Evolutionary conservation across 1,140 invertebrate genomes (phyloP).

Genomic region (Drosophila micromelanica): DNA sequence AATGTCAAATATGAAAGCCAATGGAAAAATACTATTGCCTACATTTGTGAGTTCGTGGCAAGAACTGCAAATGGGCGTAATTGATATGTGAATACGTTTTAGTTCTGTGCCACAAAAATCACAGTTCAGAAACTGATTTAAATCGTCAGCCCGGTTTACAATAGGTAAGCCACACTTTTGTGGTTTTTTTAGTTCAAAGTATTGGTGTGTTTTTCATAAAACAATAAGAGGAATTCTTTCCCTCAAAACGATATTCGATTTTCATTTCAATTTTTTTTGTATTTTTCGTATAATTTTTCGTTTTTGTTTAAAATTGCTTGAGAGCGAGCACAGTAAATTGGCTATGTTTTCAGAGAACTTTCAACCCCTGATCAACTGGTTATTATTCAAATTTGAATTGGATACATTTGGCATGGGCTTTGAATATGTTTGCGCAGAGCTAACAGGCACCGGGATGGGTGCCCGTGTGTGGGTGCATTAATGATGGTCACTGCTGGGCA

Average conservation of each 20-base stretch:
- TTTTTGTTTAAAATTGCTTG: conserved; percentile 15
- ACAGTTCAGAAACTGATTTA: conserved; percentile 28
- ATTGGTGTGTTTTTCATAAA: not conserved
- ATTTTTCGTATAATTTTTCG: not conserved
- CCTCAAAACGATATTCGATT: no score
- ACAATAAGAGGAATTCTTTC: no score
- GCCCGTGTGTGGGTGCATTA: conserved; percentile 39
- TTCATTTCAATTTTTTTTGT: no score
- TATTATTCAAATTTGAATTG: conserved; percentile 65
- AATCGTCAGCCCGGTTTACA: conserved; percentile 22
- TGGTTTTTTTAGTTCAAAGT: conserved; percentile 20
- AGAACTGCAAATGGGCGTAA: conserved; percentile 31
- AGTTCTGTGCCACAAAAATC: conserved; percentile 31
- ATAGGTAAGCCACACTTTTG: conserved; percentile 22
- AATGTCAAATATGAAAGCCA: conserved; percentile 63
- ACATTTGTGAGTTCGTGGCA: conserved; percentile 53
- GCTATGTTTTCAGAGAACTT: conserved; percentile 3
- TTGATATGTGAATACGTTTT: conserved; percentile 47
- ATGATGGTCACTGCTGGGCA: conserved; percentile 56
- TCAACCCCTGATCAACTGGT: conserved; percentile 66
- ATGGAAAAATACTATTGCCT: conserved; percentile 53
- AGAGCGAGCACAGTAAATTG: conserved; percentile 18
- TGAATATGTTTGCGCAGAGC: conserved; percentile 30
- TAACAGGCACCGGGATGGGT: not conserved
- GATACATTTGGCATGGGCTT: conserved; percentile 41